Evolutionary conservation across 2,113 vertebrate genomes (phyloP), one percentile per base, ranked within the genome.

Genomic region (Bucco capensis): DNA sequence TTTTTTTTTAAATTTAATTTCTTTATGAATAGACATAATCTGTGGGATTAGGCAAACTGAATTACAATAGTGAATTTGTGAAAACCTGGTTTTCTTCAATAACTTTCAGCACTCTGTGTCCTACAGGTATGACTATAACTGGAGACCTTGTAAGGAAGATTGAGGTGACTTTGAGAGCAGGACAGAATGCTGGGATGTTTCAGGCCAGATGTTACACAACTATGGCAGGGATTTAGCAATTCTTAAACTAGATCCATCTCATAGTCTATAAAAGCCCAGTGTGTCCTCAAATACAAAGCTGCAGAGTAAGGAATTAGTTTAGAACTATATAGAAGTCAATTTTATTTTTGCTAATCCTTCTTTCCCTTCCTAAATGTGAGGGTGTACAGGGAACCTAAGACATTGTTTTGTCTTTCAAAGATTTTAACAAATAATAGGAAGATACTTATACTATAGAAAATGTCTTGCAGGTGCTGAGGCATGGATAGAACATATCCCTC

Each of bases 221-320:
- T 0, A 0, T 31, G 13, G 18, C 14, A 31, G 51, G 5, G 8
- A 46, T 0, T 11, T 14, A 54, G 14, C 31, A 53, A 73, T 72
- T 50, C 22, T 57, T 67, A 51, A 69, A 23, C 11, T 21, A 40
- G 27, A 79, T 38, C 5, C 2, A 5, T 49, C 5, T 53, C 30
- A 5, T 37, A 24, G 14, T 27, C 5, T 56, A 10, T 35, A 27
- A 70, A 73, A 53, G 11, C 3, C 31, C 18, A 17, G 1, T 18
- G 9, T 21, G 19, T 30, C 18, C 50, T 89, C 13, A 42, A 23
- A 62, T 24, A 54, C 8, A 54, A 72, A 61, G 24, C 6, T 42
- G 4, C 2, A 1, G 6, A 19, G 2, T 21, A 47, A 89, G 21
- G 3, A 53, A 17, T 56, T 50, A 17, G 10, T 42, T 83, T 79